Conservation (phyloP, 1,140 invertebrate genomes). For the Penaeus japonicus region DNA sequence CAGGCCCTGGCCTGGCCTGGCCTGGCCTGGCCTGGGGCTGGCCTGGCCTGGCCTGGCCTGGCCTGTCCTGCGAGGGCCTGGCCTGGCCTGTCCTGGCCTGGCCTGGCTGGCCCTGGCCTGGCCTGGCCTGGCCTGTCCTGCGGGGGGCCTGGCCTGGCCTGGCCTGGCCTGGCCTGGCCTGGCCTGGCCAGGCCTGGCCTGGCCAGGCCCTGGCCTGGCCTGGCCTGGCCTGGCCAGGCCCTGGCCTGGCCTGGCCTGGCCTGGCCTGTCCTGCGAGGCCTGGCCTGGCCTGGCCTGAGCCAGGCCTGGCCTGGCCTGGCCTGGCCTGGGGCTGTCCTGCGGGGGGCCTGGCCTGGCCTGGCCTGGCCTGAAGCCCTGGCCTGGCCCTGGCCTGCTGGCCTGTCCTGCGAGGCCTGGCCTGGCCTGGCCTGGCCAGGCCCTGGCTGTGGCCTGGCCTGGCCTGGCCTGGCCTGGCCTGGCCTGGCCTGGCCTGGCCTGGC, state of each 20-base stretch:
- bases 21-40: constrained; percentile 48
- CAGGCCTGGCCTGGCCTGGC: constrained; percentile 57
- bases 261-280: constrained; percentile 45
- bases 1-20: constrained; percentile 57
- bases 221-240: constrained; percentile 54
- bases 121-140: constrained; percentile 55
- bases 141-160: constrained; percentile 57
- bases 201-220: constrained; percentile 50
- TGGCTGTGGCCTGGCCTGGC: constrained; percentile 17
- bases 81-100: no score
- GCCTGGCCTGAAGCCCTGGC: constrained; percentile 44
- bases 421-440: constrained; percentile 44
- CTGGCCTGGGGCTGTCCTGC: constrained; percentile 28
- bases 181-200: constrained; percentile 58
- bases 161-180: constrained; percentile 55
- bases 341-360: constrained; percentile 54
- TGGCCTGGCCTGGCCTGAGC: constrained; percentile 42
- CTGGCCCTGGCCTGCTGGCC: constrained; percentile 28
- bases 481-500: constrained; percentile 58
- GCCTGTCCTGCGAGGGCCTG: constrained; percentile 54
- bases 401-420: constrained; percentile 14
- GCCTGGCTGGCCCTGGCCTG: no score
- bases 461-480: constrained; percentile 43
- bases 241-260: constrained; percentile 58
- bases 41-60: constrained; percentile 57